A percentile compares a stretch with the other conserved stretches of the same genome.
Conservation (phyloP, 2,888 invertebrate genomes). For the Poecilobothrus nobilitatus region DNA sequence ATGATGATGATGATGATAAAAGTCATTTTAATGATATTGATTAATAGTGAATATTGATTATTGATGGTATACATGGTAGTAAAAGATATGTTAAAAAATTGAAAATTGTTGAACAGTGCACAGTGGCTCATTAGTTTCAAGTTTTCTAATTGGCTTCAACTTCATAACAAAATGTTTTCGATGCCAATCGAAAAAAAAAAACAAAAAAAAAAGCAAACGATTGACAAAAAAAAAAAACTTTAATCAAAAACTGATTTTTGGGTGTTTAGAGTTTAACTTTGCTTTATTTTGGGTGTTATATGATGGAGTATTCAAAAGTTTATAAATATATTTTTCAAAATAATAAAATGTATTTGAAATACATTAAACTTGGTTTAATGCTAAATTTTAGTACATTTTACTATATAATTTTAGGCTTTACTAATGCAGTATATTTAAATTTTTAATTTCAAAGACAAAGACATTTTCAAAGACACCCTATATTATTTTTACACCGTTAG, state of each 20-base stretch:
- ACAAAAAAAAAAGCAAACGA: neutral
- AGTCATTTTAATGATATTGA: neutral
- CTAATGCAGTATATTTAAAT: no score
- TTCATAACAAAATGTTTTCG: constrained; percentile 31
- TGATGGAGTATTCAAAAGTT: no score
- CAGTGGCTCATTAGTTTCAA: constrained; percentile 32
- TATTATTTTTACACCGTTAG: no score
- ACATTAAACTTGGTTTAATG: no score
- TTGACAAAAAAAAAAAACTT: neutral
- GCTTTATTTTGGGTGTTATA: no score
- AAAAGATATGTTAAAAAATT: constrained; percentile 21
- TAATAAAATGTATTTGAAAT: no score
- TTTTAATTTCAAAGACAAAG: no score
- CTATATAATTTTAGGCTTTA: no score
- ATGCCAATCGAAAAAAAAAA: constrained; percentile 25
- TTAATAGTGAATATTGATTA: neutral
- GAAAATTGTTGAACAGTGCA: constrained; percentile 27
- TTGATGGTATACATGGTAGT: neutral
- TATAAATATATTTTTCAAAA: no score
- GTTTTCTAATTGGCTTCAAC: constrained; percentile 33
- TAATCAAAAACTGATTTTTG: neutral
- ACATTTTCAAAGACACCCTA: no score
- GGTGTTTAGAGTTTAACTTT: neutral
- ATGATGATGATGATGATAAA: no score
- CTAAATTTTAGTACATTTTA: no score